A percentile compares a stretch with the other conserved stretches of the same genome.
These are phyloP conservation scores for Dyspetes luteomarginatus DNA, from an alignment of 2,888 invertebrate species.

Conservation along the genomic window DNA sequence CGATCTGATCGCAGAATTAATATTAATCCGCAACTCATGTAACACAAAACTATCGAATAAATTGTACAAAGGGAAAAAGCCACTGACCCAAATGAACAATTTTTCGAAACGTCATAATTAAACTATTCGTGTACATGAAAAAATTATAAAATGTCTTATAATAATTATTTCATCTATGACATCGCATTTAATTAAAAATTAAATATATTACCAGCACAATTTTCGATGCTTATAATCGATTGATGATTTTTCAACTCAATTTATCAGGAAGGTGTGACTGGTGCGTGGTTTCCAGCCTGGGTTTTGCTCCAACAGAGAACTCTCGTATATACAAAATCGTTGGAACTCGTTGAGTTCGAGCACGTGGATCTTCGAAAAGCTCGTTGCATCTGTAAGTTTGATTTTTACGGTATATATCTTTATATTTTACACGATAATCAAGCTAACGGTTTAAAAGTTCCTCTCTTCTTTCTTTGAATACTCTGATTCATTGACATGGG, in stretches of 20 bases:
- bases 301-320: slow-evolving; percentile 88
- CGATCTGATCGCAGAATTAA: slow-evolving; percentile 40
- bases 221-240: neutral
- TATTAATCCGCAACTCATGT: slow-evolving; percentile 7
- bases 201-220: no score
- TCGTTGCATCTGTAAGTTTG: slow-evolving; percentile 88
- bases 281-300: slow-evolving; percentile 93
- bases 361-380: slow-evolving; percentile 92
- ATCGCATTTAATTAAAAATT: no score
- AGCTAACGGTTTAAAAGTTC: slow-evolving; percentile 5
- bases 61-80: neutral
- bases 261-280: slow-evolving; percentile 88
- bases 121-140: no score
- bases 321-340: slow-evolving; percentile 85
- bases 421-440: neutral
- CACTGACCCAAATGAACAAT: neutral
- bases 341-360: slow-evolving; percentile 85
- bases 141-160: no score
- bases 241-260: no score
- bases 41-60: neutral
- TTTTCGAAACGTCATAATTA: no score
- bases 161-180: no score
- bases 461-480: neutral
- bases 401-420: slow-evolving; percentile 2
- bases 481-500: no score